A percentile compares a stretch with the other conserved stretches of the same genome.
phyloP scores from a whole-genome alignment of 2,113 vertebrate genomes.

The Siniperca chuatsi region DNA sequence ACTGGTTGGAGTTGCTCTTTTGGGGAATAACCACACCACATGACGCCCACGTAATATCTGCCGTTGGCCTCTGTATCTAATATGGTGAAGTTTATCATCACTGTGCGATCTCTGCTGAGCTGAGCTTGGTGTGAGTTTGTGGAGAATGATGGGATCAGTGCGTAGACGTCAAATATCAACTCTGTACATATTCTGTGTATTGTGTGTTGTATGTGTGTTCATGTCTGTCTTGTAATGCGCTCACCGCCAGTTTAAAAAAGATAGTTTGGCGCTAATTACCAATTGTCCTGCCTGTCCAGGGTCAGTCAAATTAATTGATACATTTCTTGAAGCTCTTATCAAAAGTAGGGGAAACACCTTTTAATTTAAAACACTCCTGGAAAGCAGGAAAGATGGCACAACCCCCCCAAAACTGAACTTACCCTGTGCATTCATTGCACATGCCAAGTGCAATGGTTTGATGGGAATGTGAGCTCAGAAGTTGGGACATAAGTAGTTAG shows the following conservation, averaged over 20 bases:
- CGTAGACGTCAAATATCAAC: neutral
- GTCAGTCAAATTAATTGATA: neutral
- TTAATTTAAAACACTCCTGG: neutral
- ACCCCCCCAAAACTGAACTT: neutral
- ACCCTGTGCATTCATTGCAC: neutral
- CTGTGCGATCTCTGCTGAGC: constrained; percentile 27
- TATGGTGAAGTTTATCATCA: constrained; percentile 33
- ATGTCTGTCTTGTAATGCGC: neutral
- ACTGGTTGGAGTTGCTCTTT: neutral
- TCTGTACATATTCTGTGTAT: neutral
- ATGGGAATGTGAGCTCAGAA: constrained; percentile 11
- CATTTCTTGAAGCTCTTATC: neutral
- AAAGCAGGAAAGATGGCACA: neutral
- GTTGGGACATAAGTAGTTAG: neutral
- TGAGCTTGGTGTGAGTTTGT: constrained; percentile 1
- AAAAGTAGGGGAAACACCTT: neutral
- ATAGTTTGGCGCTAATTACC: neutral
- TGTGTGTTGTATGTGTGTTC: neutral
- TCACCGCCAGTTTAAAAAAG: neutral
- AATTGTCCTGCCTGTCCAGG: too few relatives aligned
- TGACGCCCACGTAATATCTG: neutral
- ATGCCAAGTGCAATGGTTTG: neutral
- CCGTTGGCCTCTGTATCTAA: constrained; percentile 1
- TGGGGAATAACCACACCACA: neutral
- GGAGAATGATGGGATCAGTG: constrained; percentile 11